Evolutionary conservation across 2,113 vertebrate species (phyloP).

Genomic region (Charina bottae): DNA sequence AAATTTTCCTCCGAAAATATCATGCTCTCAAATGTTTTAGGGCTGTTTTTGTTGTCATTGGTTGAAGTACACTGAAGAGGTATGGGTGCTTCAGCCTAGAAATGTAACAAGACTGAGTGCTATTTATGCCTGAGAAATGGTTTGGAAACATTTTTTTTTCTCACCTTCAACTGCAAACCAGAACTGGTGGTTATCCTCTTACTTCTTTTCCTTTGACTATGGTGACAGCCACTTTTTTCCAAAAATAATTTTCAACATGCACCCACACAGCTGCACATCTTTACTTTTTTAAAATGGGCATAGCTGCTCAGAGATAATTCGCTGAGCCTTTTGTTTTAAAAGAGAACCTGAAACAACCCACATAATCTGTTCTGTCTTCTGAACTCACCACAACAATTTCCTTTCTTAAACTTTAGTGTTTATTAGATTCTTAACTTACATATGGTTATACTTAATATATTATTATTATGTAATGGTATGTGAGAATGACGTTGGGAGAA

Average conservation of each 20-base stretch:
- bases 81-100: not conserved
- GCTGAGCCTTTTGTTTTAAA: not conserved
- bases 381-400: not conserved
- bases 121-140: not conserved
- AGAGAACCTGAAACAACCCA: not conserved
- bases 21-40: not conserved
- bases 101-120: not conserved
- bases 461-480: too few relatives aligned
- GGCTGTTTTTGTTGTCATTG: not conserved
- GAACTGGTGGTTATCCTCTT: not conserved
- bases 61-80: not conserved
- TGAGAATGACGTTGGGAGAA: too few relatives aligned
- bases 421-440: not conserved
- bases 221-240: not conserved
- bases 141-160: not conserved
- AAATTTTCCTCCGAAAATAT: not conserved
- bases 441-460: not conserved
- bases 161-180: not conserved
- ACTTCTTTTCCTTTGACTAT: not conserved
- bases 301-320: not conserved
- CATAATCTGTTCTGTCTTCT: not conserved
- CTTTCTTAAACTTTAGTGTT: not conserved
- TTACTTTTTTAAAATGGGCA: not conserved
- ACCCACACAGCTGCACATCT: not conserved
- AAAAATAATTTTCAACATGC: not conserved